These are phyloP conservation scores for Rhinichthys osculus DNA, from an alignment of 2,797 vertebrate genomes.

Conservation along the genomic window DNA sequence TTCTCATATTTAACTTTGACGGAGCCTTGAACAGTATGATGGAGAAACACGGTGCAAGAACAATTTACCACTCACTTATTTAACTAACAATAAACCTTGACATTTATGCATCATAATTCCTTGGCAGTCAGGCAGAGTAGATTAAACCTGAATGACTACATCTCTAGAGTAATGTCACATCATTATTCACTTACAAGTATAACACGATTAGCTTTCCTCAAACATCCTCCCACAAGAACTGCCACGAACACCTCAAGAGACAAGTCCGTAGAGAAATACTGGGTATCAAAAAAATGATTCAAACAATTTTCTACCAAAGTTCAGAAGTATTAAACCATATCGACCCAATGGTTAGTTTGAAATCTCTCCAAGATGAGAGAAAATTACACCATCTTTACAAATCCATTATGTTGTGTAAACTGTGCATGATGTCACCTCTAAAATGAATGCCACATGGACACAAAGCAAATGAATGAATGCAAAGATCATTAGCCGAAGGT, in stretches of 20 bases:
- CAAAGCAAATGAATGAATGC: conserved; percentile 17
- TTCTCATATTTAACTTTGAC: conserved; percentile 59
- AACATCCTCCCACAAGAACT: conserved; percentile 22
- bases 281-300: not conserved
- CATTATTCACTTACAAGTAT: conserved; percentile 47
- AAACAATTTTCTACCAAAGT: conserved; percentile 13
- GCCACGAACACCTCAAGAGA: conserved; percentile 24
- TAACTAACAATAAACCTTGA: conserved; percentile 39
- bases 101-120: conserved; percentile 45
- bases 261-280: conserved; percentile 43
- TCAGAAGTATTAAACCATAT: not conserved
- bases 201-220: conserved; percentile 46
- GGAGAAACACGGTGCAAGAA: not conserved
- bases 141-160: conserved; percentile 42
- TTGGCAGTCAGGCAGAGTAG: conserved; percentile 23
- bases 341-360: conserved; percentile 26
- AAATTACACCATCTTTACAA: conserved; percentile 45
- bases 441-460: conserved; percentile 65
- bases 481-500: conserved; percentile 32
- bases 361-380: conserved; percentile 41
- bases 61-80: not conserved
- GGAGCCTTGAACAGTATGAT: conserved; percentile 42
- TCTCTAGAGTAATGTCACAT: conserved; percentile 42
- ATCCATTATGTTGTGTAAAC: not conserved
- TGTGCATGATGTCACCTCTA: conserved; percentile 53